Base-by-base conservation (phyloP, 2,888 invertebrate species). In the Achlya flavicornis region DNA sequence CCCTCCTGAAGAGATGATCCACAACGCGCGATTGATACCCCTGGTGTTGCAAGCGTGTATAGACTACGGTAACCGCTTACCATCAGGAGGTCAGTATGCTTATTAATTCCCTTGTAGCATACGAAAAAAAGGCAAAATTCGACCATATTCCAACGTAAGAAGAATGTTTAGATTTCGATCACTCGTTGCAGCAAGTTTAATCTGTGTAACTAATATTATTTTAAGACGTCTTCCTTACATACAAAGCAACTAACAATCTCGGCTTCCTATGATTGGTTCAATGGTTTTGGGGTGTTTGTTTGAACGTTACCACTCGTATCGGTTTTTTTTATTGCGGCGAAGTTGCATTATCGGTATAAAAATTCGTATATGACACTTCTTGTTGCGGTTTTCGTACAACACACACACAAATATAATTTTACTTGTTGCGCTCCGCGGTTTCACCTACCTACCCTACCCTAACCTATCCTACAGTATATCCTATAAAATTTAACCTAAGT, bases 261-360 rank as follows among this genome's bases (percentile, higher is more conserved):
- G 71, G 75, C 83, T 84, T 86, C 82, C 79, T 88, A 89, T 84
- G 89, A 87, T 89, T 89, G 89, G 88, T 76, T 69, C 79, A 82
- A 82, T 79, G 86, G 86, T 84, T 60, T 19, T 41, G 60, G 60
- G 76, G 58, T 64, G 81, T 73, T 69, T 63, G 65, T 58, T 64
- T 33, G 57, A 62, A 63, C 70, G 61, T 66, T 65, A 66, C 19
- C 10, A 53, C 7, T n/a, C 14, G 16, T 32, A 58, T 62, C 26
- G 38, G 57, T 57, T 57, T 3, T 16, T 41, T 43, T 46, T 10
- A 46, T 11, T 38, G 57, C 61, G 64, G 76, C 73, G 77, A 72
- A 81, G 84, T 83, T 84, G 84, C 84, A 82, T 81, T 67, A 69
- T 46, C 46, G n/a, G 5, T n/a, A 68, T 53, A 16, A 19, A 53